Evolutionary conservation across 2,888 invertebrate species (phyloP), one percentile per base, ranked within the genome.

Genomic region (Odontothrips loti): DNA sequence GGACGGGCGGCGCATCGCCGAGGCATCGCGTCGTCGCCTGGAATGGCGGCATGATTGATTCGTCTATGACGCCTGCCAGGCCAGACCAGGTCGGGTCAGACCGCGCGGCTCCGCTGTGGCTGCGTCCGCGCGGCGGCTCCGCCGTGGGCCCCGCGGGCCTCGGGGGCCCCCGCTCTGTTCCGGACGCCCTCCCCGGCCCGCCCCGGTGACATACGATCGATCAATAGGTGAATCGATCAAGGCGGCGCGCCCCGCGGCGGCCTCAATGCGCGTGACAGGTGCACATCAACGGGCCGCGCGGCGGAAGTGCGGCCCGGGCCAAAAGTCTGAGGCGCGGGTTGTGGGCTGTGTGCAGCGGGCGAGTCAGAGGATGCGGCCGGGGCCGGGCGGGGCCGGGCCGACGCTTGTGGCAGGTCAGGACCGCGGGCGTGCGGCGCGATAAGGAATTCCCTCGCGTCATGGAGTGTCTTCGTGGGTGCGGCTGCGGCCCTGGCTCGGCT

Each of bases 151-250:
- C 51, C 15, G 15, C 51, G 15, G 15, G 51, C 51, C 51, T 1
- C 51, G 1, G 15, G 4, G 1, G 15, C 0, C 58, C 15, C 17
- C 58, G 15, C 58, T 20, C 58, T 15, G 58, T 20, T 15, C 58
- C 58, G 58, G 20, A 17, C 58, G 20, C 20, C 58, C 58, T 15
- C 58, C 20, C 15, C 58, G 58, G 20, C 20, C 58, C 58, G 20
- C 20, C 20, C 15, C 58, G 27, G 68, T 12, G 68, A 75, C 68
- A 27, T 75, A 23, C 27, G 68, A 75, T 75, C 68, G 68, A 75
- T 75, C 68, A 75, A 75, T 27, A 27, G 68, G 9, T 23, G 27
- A 75, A 75, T 75, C 68, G 68, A 75, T 75, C 68, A 75, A 68
- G 68, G 68, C 58, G 58, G 58, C 15, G 58, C 58, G 15, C 20